phyloP scores from a whole-genome alignment of 2,797 vertebrate species.

The Myripristis murdjan region DNA sequence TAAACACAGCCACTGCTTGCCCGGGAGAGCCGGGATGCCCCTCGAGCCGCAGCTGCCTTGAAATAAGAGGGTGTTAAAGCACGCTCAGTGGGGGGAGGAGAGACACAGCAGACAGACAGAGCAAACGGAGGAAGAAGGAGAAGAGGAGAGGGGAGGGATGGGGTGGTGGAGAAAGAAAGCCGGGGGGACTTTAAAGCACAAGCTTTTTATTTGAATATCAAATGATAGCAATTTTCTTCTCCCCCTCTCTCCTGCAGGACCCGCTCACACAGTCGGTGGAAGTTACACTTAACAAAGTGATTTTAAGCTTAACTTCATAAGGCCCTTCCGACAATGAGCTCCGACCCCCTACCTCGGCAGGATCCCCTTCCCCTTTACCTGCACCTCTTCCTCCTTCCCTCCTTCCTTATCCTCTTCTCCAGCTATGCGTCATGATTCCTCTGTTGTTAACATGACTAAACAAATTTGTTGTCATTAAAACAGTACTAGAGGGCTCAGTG shows the following conservation, averaged over 20 bases:
- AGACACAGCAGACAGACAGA: conserved; percentile 22
- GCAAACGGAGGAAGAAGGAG: conserved; percentile 23
- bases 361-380: too few relatives aligned
- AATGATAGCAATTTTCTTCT: conserved; percentile 60
- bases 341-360: background rate
- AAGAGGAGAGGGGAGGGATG: conserved; percentile 17
- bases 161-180: conserved; percentile 31
- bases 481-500: conserved; percentile 34
- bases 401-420: background rate
- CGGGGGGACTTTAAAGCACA: conserved; percentile 45
- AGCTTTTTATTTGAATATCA: conserved; percentile 71
- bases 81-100: conserved; percentile 40
- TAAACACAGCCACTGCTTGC: conserved; percentile 40
- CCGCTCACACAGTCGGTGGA: conserved; percentile 37
- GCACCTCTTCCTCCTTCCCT: background rate
- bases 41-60: conserved; percentile 55
- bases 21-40: conserved; percentile 34
- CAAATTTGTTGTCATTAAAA: conserved; percentile 54
- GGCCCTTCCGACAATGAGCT: conserved; percentile 16
- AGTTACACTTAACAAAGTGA: conserved; percentile 41
- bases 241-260: conserved; percentile 39
- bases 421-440: background rate
- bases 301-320: conserved; percentile 38
- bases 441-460: conserved; percentile 46
- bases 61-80: conserved; percentile 51